Evolutionary conservation across 2,797 vertebrate species (phyloP), one percentile per base, ranked within the genome.

Genomic region (Numenius phaeopus): DNA sequence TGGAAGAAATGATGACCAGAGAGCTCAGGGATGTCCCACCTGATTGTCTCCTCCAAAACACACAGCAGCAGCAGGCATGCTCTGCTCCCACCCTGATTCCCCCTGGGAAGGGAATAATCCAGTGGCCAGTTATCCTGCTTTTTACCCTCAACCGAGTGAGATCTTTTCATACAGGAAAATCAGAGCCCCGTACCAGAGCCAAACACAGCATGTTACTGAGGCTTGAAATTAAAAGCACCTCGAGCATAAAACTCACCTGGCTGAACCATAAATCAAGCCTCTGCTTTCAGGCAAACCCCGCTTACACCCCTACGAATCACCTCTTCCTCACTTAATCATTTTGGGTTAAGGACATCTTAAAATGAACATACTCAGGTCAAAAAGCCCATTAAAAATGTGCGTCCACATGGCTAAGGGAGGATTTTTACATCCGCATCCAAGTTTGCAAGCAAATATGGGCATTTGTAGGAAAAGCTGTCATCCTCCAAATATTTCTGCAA

Each of bases 391-490:
- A n/a, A 67, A 73, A 90, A 80, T 6, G 30, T 44, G 52, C 71
- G 22, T 13, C 27, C 20, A 4, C 40, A 21, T 32, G 66, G 50
- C 81, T 62, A 42, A 79, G 40, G 54, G 29, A 87, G 32, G 40
- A 30, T 87, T 89, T 90, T 91, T 46, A 32, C 49, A 72, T 71
- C 77, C 72, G 40, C n/a, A 44, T 66, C 72, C 77, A 71, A 72
- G 44, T 34, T 61, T 37, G 65, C 40, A 24, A 65, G 86, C 13
- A 69, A 91, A 80, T 29, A 32, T 14, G 27, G 44, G 55, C 30
- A 57, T 69, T 89, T 52, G 77, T 23, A 64, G 72, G 61, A 66
- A 78, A 14, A 81, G 8, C 26, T 27, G 65, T 78, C 92, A 90
- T 69, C 70, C 66, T 67, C 11, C 18, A 93, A 83, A 26, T 66